Conservation (phyloP, 1,140 invertebrate genomes). For the Drosophila hydei region DNA sequence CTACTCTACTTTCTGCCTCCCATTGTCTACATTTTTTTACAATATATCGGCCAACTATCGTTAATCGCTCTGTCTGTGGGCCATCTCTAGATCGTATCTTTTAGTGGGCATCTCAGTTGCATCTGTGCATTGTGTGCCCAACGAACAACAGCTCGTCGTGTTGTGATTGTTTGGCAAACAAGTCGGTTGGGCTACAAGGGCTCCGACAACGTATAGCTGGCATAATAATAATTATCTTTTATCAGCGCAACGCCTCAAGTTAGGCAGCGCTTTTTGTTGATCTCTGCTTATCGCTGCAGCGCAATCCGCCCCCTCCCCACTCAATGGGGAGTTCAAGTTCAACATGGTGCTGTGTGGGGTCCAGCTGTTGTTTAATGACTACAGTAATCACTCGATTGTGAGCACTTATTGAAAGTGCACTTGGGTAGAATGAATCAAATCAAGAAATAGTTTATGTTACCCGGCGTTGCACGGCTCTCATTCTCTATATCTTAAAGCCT, state of each 20-base stretch:
- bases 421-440: neutral
- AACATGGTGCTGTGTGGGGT: conserved; percentile 42
- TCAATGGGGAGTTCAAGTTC: conserved; percentile 56
- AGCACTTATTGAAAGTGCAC: neutral
- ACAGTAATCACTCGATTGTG: neutral
- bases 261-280: conserved; percentile 59
- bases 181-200: conserved; percentile 19
- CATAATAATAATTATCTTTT: conserved; percentile 47
- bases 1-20: neutral
- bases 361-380: neutral
- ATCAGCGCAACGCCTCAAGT: conserved; percentile 55
- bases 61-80: neutral
- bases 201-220: conserved; percentile 23
- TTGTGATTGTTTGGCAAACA: conserved; percentile 58
- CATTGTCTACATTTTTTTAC: neutral
- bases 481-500: too few relatives aligned
- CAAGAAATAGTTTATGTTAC: too few relatives aligned
- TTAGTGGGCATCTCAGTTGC: conserved; percentile 37
- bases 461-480: neutral
- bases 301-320: conserved; percentile 14
- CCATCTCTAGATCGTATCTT: conserved; percentile 36
- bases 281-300: conserved; percentile 35
- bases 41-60: conserved; percentile 4
- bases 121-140: conserved; percentile 40
- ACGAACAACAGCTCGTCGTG: too few relatives aligned